phyloP scores from a whole-genome alignment of 23 tunicate genomes.

The Oikopleura dioica region DNA sequence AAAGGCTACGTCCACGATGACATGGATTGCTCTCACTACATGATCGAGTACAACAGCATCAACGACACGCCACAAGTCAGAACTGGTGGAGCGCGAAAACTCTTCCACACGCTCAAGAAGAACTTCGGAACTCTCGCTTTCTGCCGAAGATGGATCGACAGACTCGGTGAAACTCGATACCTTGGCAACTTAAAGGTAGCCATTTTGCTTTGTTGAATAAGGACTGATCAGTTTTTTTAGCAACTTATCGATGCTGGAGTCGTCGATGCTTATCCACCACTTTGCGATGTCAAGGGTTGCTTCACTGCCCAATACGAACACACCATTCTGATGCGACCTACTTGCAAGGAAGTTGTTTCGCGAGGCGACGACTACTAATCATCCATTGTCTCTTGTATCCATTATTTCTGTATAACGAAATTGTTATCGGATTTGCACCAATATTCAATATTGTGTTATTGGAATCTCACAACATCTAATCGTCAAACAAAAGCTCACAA shows the following conservation, averaged over 20 bases:
- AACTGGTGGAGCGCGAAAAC: constrained; percentile 26
- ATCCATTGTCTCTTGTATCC: neutral
- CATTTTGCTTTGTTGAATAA: too few relatives aligned
- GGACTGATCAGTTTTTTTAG: too few relatives aligned
- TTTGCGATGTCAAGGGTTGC: constrained; percentile 72
- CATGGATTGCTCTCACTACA: constrained; percentile 94
- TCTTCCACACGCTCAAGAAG: constrained; percentile 40
- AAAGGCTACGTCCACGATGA: constrained; percentile 82
- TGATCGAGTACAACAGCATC: constrained; percentile 24
- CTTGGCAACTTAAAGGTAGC: neutral
- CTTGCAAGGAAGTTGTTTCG: constrained; percentile 90
- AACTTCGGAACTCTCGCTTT: constrained; percentile 92
- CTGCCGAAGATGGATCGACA: constrained; percentile 95
- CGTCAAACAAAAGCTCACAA: too few relatives aligned
- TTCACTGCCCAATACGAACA: constrained; percentile 98
- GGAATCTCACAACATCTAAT: too few relatives aligned
- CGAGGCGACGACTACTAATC: constrained; percentile 65
- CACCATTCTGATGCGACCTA: constrained; percentile 72
- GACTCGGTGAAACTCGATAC: constrained; percentile 46
- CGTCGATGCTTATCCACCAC: constrained; percentile 73
- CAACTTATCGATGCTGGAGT: constrained; percentile 63
- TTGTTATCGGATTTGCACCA: too few relatives aligned
- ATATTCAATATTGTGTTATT: too few relatives aligned
- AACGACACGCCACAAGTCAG: constrained; percentile 10
- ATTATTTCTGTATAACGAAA: neutral